Evolutionary conservation across 2,797 vertebrate species (phyloP), one percentile per base, ranked within the genome.

Genomic region (Arnoldichthys spilopterus): DNA sequence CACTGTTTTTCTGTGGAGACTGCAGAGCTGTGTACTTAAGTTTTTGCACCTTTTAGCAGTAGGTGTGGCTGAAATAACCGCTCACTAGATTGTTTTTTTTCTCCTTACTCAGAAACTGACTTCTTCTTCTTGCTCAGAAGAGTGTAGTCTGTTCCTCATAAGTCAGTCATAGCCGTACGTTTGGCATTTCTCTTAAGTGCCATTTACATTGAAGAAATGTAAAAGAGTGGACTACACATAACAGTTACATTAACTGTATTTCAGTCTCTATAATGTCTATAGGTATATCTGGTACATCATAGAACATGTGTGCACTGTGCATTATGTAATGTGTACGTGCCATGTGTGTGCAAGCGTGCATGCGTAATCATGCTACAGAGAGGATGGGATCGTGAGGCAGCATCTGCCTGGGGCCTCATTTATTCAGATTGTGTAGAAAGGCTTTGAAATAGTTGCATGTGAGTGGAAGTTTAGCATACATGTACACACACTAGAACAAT

Each of bases 341-440:
- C 59, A 53, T 47, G 45, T 69, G 30, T 70, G 45, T 67, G 63
- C 51, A 59, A 6, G 62, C 56, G 22, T 70, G 47, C 40, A 40
- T 80, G 6, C 63, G 74, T 30, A 71, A 59, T 45, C 66, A 45
- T 49, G 20, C 54, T 24, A 20, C 45, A 22, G n/a, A 67, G 7
- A 13, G 28, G 40, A 45, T 15, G 40, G 37, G 64, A 5, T 47
- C 15, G 18, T 51, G 18, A 47, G 28, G n/a, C 22, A 24, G 37
- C 40, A 26, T 67, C 64, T 67, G 64, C 64, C 64, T 26, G 1
- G 4, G 64, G 64, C n/a, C 64, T 67, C 64, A 32, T 69, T 67
- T 32, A 40, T 24, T 18, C 59, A 71, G 85, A 88, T 86, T 88
- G 85, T 88, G 86, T 85, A 88, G 72, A 72, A 1, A 73, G 56